Percentiles rank a stretch among this genome's conserved stretches.
These are phyloP conservation scores for Andrena dorsata DNA, from an alignment of 2,888 invertebrate genomes.

Conservation along the genomic window DNA sequence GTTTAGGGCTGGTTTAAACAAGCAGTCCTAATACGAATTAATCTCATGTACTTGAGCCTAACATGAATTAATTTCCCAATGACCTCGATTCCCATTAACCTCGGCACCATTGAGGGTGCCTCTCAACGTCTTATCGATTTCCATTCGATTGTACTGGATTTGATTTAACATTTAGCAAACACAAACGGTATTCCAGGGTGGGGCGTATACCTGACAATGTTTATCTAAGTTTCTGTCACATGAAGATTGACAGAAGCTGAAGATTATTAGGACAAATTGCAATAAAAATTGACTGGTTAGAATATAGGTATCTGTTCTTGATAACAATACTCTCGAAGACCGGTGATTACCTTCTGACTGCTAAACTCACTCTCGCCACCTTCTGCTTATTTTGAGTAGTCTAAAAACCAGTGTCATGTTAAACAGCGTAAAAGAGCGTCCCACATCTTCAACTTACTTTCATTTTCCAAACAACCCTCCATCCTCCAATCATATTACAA, in stretches of 20 bases:
- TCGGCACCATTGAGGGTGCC: constrained; percentile 25
- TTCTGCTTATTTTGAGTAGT: no score
- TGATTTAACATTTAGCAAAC: constrained; percentile 31
- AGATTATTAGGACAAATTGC: not conserved
- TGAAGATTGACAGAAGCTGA: not conserved
- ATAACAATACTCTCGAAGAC: no score
- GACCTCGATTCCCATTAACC: constrained; percentile 41
- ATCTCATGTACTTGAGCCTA: constrained; percentile 37
- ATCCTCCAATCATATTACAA: not conserved
- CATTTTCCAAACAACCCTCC: not conserved
- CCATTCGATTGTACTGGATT: constrained; percentile 47
- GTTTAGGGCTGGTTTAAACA: constrained; percentile 17
- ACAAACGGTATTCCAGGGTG: constrained; percentile 8
- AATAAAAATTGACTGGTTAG: not conserved
- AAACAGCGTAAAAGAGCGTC: no score
- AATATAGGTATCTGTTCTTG: not conserved
- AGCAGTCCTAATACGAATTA: constrained; percentile 9
- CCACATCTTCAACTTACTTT: no score
- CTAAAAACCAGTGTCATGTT: no score
- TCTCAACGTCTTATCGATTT: constrained; percentile 50
- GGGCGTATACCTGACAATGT: not conserved
- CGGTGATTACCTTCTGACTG: no score
- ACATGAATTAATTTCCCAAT: constrained; percentile 42
- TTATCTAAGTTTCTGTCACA: not conserved
- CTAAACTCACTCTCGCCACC: no score